Evolutionary conservation across 2,888 invertebrate genomes (phyloP).

Genomic region (Cyclophora albipunctata): DNA sequence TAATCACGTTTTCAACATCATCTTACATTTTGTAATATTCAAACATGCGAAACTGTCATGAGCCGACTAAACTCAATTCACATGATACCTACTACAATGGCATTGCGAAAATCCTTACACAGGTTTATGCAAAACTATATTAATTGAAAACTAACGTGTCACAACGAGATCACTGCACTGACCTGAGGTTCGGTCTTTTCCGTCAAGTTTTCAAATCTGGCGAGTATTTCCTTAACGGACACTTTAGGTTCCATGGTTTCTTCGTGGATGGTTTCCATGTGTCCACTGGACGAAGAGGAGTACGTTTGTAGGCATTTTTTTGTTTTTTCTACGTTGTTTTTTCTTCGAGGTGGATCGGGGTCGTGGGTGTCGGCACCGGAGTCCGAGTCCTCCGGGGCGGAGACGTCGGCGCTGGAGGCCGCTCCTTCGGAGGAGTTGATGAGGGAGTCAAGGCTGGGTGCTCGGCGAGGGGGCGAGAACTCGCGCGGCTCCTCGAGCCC

Average conservation of each 20-base stretch:
- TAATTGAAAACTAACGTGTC: not conserved
- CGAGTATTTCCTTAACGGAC: conserved; percentile 87
- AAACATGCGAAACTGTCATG: conserved; percentile 17
- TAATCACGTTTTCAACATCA: conserved; percentile 32
- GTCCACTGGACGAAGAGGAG: conserved; percentile 76
- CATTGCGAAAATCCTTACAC: conserved; percentile 13
- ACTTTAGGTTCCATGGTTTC: conserved; percentile 86
- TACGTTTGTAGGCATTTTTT: conserved; percentile 66
- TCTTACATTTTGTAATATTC: conserved; percentile 28
- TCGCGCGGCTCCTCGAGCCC: conserved; percentile 61
- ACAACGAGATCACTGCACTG: conserved; percentile 18
- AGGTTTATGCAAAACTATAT: not conserved
- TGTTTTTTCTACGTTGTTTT: conserved; percentile 36
- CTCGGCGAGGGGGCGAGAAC: conserved; percentile 49
- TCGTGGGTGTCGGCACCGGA: conserved; percentile 80
- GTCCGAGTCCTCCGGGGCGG: conserved; percentile 78
- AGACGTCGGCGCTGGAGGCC: conserved; percentile 77
- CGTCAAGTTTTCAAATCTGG: conserved; percentile 84
- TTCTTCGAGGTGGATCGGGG: conserved; percentile 47
- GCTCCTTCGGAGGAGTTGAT: conserved; percentile 81
- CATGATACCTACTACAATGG: conserved; percentile 22
- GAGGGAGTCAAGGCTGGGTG: conserved; percentile 80
- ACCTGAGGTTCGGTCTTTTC: conserved; percentile 59
- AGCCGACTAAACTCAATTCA: conserved; percentile 25
- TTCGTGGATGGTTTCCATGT: conserved; percentile 89